Evolutionary conservation across 1,140 invertebrate species (phyloP).

Genomic region (Halesus radiatus): DNA sequence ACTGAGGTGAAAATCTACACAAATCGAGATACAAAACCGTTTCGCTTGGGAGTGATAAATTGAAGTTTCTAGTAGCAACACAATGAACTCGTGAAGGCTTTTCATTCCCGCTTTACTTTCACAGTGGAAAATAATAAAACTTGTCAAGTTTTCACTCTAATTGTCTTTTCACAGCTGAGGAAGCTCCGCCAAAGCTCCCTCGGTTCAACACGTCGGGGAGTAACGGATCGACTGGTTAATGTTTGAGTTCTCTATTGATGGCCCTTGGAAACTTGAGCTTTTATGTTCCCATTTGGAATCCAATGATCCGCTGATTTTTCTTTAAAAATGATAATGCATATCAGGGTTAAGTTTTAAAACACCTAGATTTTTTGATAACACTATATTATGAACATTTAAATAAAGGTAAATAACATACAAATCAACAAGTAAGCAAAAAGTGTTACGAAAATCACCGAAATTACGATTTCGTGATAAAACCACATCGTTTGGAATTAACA

Average conservation of each 20-base stretch:
- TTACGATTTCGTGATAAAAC: no score
- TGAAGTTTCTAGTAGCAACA: not conserved
- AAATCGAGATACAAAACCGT: slow-evolving; percentile 22
- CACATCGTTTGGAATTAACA: no score
- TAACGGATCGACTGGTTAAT: not conserved
- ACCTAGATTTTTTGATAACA: no score
- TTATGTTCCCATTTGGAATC: no score
- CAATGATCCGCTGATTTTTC: no score
- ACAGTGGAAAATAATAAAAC: slow-evolving; percentile 48
- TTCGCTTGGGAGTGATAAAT: slow-evolving; percentile 4
- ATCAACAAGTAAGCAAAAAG: no score
- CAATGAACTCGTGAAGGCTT: slow-evolving; percentile 24
- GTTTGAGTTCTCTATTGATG: slow-evolving; percentile 19
- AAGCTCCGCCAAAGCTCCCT: slow-evolving; percentile 13
- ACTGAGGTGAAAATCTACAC: slow-evolving; percentile 32
- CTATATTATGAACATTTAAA: no score
- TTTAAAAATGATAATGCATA: no score
- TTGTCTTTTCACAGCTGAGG: slow-evolving; percentile 50
- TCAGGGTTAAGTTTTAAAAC: no score
- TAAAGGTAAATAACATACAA: no score
- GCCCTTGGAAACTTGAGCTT: no score
- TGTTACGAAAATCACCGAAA: no score
- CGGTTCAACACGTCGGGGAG: not conserved
- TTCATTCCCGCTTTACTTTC: slow-evolving; percentile 18
- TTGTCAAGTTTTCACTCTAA: slow-evolving; percentile 53